Evolutionary conservation across 2,797 vertebrate genomes (phyloP).

Genomic region (Liparis tanakae): DNA sequence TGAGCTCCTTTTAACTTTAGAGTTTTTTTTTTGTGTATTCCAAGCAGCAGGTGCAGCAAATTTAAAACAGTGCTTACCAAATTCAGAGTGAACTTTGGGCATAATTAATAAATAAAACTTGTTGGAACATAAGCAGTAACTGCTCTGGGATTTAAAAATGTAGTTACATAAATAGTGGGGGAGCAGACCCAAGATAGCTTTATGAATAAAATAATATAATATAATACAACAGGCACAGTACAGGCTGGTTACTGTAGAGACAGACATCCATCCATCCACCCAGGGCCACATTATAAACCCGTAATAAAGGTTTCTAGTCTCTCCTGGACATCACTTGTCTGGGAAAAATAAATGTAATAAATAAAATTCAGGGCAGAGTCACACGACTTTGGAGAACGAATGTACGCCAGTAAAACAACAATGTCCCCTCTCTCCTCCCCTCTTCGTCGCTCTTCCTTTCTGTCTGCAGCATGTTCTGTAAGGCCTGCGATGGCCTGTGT

Average conservation of each 20-base stretch:
- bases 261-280: not conserved
- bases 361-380: conserved; percentile 9
- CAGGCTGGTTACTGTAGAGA: not conserved
- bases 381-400: conserved; percentile 4
- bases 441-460: conserved; percentile 16
- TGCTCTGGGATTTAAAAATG: no score
- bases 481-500: conserved; percentile 93
- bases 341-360: not conserved
- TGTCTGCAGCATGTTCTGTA: conserved; percentile 92
- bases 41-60: no score
- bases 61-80: no score
- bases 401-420: conserved; percentile 12
- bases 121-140: no score
- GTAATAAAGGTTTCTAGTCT: not conserved
- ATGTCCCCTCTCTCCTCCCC: not conserved
- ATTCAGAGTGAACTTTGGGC: no score
- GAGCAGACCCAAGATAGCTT: no score
- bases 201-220: no score
- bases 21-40: no score
- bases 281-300: not conserved
- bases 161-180: no score
- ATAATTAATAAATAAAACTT: no score
- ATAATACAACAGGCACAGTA: not conserved
- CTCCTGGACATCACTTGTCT: not conserved
- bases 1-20: no score